Base-by-base conservation (phyloP, 2,113 vertebrate species). In the Neomonachus schauinslandi region DNA sequence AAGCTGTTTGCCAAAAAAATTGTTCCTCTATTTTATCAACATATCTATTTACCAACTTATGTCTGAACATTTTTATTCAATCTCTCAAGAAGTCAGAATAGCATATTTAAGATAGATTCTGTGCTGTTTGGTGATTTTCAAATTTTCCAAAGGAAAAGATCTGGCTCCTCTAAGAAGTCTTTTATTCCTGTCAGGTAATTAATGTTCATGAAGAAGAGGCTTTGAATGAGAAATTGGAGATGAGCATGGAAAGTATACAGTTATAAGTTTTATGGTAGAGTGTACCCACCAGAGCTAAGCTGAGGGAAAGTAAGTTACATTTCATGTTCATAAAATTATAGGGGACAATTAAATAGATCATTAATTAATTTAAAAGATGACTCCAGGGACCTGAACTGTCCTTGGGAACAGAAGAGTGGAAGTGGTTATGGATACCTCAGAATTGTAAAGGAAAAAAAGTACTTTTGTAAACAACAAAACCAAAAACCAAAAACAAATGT, bases 71-170 rank as follows among this genome's bases (percentile, higher is more conserved):
- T 74, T 82, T 33, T 24, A 74, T 51, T 86, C 7, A 79, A 19
- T 76, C 24, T 94, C 81, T 88, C 28, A 83, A 88, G 59, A 96
- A 83, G 53, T 86, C 46, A 86, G 21, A 89, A 69, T 57, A 80
- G 5, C 3, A 39, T 33, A 49, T 81, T 87, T 55, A 94, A 85
- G 39, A 36, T 31, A 28, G 51, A 69, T 59, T 81, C 10, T 61
- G 2, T 28, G 57, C 19, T 28, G 4, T 61, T 57, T 89, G 24
- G 5, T 46, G 65, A 7, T 21, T 86, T 93, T 93, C 69, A 88
- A 24, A 63, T 93, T 83, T 65, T 91, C 19, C 79, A 7, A 69
- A 79, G 28, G 19, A 72, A 87, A 71, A 49, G 18, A 2, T 72
- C 22, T 92, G 16, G 26, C 19, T 87, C 15, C 18, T 77, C 15